These are phyloP conservation scores for Microdon myrmicae DNA, from an alignment of 2,888 invertebrate genomes.

Conservation along the genomic window DNA sequence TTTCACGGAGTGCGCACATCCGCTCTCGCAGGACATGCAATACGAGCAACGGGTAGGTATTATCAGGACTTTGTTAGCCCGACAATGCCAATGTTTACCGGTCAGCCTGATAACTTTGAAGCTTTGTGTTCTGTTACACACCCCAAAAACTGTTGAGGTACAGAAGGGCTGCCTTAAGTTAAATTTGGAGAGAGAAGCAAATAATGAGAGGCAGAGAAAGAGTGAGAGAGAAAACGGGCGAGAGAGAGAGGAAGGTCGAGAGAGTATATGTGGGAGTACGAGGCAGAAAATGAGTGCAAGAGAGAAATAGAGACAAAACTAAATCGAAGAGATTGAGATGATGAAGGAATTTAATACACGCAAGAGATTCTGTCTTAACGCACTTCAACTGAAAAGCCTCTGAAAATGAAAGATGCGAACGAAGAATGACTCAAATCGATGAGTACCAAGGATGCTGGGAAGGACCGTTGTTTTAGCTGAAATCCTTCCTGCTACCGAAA, in stretches of 20 bases:
- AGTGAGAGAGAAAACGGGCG: neutral
- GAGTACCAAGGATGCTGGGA: slow-evolving; percentile 38
- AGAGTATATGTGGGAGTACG: neutral
- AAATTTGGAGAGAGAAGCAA: neutral
- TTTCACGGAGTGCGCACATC: too few relatives aligned
- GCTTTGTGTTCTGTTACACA: slow-evolving; percentile 37
- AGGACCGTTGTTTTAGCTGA: slow-evolving; percentile 46
- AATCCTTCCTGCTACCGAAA: slow-evolving; percentile 47
- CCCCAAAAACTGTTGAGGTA: slow-evolving; percentile 44
- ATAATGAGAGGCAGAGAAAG: neutral
- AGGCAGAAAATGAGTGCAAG: too few relatives aligned
- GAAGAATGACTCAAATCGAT: slow-evolving; percentile 9
- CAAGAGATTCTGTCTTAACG: slow-evolving; percentile 30
- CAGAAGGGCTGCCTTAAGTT: too few relatives aligned
- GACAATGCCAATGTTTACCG: slow-evolving; percentile 29
- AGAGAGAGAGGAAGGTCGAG: slow-evolving; percentile 3
- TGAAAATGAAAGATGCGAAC: slow-evolving; percentile 1
- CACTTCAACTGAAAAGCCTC: slow-evolving; percentile 17
- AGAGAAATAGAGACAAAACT: too few relatives aligned
- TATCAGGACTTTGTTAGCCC: slow-evolving; percentile 40
- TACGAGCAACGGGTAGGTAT: slow-evolving; percentile 27
- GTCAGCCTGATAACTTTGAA: slow-evolving; percentile 5
- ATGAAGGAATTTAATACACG: slow-evolving; percentile 18
- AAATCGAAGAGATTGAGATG: neutral
- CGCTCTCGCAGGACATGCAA: slow-evolving; percentile 2